phyloP scores from a whole-genome alignment of 1,140 invertebrate species.

The Pectinophora gossypiella region DNA sequence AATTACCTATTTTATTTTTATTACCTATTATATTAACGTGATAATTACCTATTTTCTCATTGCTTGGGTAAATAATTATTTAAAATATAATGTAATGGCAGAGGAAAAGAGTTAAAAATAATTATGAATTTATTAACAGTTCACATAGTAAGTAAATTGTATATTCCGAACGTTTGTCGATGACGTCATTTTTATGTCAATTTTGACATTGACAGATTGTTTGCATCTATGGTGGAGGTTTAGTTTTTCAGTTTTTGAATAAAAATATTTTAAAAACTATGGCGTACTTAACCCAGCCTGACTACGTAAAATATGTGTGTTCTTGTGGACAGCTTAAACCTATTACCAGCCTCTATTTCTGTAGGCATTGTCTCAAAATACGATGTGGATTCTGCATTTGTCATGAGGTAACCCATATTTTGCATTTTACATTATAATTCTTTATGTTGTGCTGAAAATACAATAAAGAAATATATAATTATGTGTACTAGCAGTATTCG shows the following conservation, averaged over 20 bases:
- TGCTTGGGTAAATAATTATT: too few relatives aligned
- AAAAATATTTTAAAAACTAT: slow-evolving; percentile 25
- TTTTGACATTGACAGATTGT: slow-evolving; percentile 11
- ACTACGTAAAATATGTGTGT: slow-evolving; percentile 84
- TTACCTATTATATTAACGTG: too few relatives aligned
- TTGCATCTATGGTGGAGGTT: neutral
- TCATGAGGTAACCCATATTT: slow-evolving; percentile 85
- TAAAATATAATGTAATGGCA: too few relatives aligned
- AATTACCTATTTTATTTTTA: too few relatives aligned
- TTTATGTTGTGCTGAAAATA: too few relatives aligned
- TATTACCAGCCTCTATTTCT: slow-evolving; percentile 93
- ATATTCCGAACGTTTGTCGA: slow-evolving; percentile 15
- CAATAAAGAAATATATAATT: too few relatives aligned
- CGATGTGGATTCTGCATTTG: slow-evolving; percentile 96
- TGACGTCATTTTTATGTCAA: slow-evolving; percentile 19
- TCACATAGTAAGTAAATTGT: too few relatives aligned
- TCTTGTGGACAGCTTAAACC: slow-evolving; percentile 91
- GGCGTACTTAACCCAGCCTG: slow-evolving; percentile 69
- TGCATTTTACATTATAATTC: too few relatives aligned
- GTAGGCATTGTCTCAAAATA: slow-evolving; percentile 93
- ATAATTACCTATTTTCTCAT: too few relatives aligned
- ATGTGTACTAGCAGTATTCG: too few relatives aligned
- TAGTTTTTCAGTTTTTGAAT: neutral
- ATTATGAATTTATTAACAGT: too few relatives aligned
- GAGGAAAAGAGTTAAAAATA: too few relatives aligned